Evolutionary conservation across 1,140 invertebrate genomes (phyloP).

Genomic region (Cyclargus thomasi): DNA sequence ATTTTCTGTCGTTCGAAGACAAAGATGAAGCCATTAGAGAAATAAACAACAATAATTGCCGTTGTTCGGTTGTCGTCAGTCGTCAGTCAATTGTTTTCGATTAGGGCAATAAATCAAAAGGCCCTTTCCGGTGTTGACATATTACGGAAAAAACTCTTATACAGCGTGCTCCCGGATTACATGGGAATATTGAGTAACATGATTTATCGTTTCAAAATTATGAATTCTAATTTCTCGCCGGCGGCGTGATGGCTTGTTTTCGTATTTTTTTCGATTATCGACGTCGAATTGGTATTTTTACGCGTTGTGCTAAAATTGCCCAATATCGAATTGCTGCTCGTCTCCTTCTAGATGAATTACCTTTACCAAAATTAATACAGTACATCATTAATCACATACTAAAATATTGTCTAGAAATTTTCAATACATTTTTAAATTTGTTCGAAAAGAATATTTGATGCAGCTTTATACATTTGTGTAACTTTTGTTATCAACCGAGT

Average conservation of each 20-base stretch:
- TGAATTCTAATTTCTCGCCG: background rate
- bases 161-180: background rate
- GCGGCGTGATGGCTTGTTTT: background rate
- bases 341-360: too few relatives aligned
- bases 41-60: conserved; percentile 1
- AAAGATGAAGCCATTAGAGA: background rate
- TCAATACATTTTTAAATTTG: too few relatives aligned
- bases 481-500: background rate
- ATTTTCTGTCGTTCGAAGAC: background rate
- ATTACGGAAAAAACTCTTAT: conserved; percentile 9
- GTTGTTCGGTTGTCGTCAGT: background rate
- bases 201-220: background rate
- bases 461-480: background rate
- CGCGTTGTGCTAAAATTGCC: too few relatives aligned
- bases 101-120: conserved; percentile 13
- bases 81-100: conserved; percentile 15
- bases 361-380: too few relatives aligned
- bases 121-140: conserved; percentile 13
- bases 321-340: too few relatives aligned
- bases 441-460: too few relatives aligned
- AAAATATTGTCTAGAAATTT: too few relatives aligned
- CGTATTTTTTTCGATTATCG: too few relatives aligned
- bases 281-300: too few relatives aligned
- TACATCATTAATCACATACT: too few relatives aligned
- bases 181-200: background rate